Evolutionary conservation across 2,113 vertebrate genomes (phyloP).

Genomic region (Mormyrus iriodes): DNA sequence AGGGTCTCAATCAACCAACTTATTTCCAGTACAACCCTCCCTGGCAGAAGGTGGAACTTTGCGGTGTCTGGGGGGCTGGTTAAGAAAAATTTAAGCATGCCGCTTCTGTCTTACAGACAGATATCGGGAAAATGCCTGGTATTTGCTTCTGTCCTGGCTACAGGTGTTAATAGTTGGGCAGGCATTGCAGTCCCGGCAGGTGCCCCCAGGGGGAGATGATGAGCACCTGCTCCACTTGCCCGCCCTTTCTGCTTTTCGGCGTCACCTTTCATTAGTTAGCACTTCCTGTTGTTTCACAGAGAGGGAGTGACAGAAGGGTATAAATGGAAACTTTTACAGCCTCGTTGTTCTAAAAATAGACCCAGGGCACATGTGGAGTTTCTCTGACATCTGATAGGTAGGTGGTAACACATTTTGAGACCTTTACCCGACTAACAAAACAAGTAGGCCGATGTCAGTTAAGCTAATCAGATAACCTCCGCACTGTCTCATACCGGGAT

Average conservation of each 20-base stretch:
- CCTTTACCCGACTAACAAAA: neutral
- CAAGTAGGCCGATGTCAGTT: neutral
- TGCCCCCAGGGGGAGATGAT: slow-evolving; percentile 47
- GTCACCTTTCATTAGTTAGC: slow-evolving; percentile 15
- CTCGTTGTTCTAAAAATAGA: slow-evolving; percentile 71
- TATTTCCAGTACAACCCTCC: neutral
- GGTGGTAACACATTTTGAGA: slow-evolving; percentile 4
- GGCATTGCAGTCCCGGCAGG: slow-evolving; percentile 2
- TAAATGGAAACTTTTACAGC: slow-evolving; percentile 73
- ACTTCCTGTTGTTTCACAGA: slow-evolving; percentile 70
- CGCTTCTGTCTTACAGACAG: neutral
- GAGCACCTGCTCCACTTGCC: neutral
- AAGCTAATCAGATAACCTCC: neutral
- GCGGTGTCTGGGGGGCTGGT: neutral
- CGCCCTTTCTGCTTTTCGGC: slow-evolving; percentile 2
- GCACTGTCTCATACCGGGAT: neutral
- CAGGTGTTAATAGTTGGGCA: neutral
- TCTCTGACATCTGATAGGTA: slow-evolving; percentile 10
- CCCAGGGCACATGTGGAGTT: slow-evolving; percentile 38
- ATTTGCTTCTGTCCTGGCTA: neutral
- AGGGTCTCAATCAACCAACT: neutral
- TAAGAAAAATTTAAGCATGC: neutral
- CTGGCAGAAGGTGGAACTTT: neutral
- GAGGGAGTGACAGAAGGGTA: slow-evolving; percentile 57
- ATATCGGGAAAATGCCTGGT: neutral